These are phyloP conservation scores for Antedon mediterranea DNA, from an alignment of 53 echinoderm and acorn worm species.

Conservation along the genomic window DNA sequence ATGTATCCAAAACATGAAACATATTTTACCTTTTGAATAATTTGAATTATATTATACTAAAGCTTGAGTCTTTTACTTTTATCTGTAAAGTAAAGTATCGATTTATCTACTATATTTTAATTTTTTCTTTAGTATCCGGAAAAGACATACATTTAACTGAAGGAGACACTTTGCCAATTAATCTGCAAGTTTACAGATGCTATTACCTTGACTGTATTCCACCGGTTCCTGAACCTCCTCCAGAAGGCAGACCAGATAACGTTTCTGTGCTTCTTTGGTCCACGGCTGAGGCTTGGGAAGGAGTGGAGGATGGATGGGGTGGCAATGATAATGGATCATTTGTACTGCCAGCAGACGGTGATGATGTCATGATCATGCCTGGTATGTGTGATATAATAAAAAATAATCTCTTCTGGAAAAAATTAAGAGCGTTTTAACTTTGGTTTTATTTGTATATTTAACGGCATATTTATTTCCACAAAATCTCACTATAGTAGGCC, in stretches of 20 bases:
- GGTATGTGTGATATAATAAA: too few relatives aligned
- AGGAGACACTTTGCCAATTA: neutral
- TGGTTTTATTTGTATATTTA: too few relatives aligned
- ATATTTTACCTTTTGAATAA: too few relatives aligned
- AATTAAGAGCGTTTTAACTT: too few relatives aligned
- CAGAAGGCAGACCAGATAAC: constrained; percentile 40
- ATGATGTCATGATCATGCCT: constrained; percentile 60
- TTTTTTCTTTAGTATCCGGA: constrained; percentile 51
- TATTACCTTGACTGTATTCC: constrained; percentile 59
- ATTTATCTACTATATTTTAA: neutral
- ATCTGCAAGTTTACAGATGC: constrained; percentile 75
- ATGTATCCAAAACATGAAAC: too few relatives aligned
- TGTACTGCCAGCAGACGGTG: constrained; percentile 40
- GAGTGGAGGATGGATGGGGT: constrained; percentile 59
- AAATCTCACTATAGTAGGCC: too few relatives aligned
- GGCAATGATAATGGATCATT: constrained; percentile 32
- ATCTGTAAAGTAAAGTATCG: too few relatives aligned
- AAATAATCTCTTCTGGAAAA: too few relatives aligned
- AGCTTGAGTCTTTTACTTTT: neutral
- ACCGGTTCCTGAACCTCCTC: constrained; percentile 49
- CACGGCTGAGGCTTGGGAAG: constrained; percentile 43
- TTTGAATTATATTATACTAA: too few relatives aligned
- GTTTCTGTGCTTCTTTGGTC: constrained; percentile 42
- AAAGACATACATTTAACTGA: constrained; percentile 22
- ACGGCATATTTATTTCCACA: too few relatives aligned